These are phyloP conservation scores for Enteromius treurensis DNA, from an alignment of 2,797 vertebrate genomes.

Conservation along the genomic window DNA sequence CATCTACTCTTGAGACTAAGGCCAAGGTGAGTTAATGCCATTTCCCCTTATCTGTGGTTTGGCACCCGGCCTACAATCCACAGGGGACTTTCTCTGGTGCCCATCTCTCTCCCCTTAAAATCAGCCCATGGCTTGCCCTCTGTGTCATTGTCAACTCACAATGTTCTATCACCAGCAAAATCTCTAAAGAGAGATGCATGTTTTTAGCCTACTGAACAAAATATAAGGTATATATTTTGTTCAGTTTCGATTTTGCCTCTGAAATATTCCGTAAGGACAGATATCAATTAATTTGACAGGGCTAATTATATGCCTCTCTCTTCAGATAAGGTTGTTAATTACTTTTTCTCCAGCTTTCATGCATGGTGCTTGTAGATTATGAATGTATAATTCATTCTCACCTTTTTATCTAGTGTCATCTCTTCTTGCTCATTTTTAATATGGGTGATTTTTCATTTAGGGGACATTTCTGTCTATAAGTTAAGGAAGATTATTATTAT, in stretches of 20 bases:
- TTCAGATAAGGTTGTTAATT: neutral
- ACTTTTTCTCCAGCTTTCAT: slow-evolving; percentile 14
- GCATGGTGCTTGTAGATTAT: slow-evolving; percentile 14
- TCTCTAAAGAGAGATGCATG: slow-evolving; percentile 1
- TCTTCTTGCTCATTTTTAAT: neutral
- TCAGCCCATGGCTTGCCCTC: neutral
- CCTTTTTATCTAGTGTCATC: slow-evolving; percentile 4
- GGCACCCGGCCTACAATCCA: slow-evolving; percentile 1
- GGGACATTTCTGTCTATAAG: neutral
- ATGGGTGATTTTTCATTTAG: slow-evolving; percentile 15
- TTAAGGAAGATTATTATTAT: neutral
- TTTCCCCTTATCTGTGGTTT: slow-evolving; percentile 17
- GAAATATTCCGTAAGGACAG: neutral
- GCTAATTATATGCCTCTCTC: slow-evolving; percentile 22
- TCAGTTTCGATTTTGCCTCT: neutral
- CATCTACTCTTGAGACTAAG: slow-evolving; percentile 76
- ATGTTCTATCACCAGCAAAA: slow-evolving; percentile 12
- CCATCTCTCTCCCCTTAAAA: neutral
- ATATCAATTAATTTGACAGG: neutral
- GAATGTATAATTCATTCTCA: slow-evolving; percentile 16
- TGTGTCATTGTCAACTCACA: slow-evolving; percentile 25
- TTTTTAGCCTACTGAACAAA: slow-evolving; percentile 5
- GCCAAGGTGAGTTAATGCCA: slow-evolving; percentile 85
- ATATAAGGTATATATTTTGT: neutral
- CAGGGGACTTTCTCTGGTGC: neutral